Evolutionary conservation across 1,140 invertebrate species (phyloP).

Genomic region (Zaprionus tsacasi): DNA sequence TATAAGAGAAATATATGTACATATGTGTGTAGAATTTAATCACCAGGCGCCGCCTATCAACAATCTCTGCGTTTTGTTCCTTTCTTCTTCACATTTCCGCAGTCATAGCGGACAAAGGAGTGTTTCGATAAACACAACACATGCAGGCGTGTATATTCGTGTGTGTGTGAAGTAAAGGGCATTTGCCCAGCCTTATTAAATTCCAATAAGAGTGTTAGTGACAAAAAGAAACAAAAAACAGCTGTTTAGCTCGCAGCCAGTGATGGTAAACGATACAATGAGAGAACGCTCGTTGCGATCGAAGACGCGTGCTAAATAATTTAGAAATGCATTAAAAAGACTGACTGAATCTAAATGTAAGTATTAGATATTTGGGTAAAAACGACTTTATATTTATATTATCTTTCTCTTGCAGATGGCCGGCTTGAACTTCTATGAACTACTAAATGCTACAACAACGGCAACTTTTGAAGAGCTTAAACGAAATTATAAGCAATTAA

Average conservation of each 20-base stretch:
- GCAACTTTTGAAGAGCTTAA: constrained; percentile 77
- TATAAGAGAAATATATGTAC: constrained; percentile 11
- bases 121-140: too few relatives aligned
- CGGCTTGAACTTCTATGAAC: constrained; percentile 67
- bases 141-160: neutral
- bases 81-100: constrained; percentile 18
- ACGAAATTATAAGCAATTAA: constrained; percentile 79
- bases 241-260: constrained; percentile 52
- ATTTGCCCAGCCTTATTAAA: constrained; percentile 40
- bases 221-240: constrained; percentile 53
- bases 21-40: constrained; percentile 35
- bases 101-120: neutral
- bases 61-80: constrained; percentile 6
- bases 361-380: constrained; percentile 36
- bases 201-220: constrained; percentile 18
- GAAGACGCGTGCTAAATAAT: constrained; percentile 1
- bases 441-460: constrained; percentile 57
- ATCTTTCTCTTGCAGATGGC: constrained; percentile 54
- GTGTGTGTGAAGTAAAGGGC: constrained; percentile 6
- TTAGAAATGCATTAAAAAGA: constrained; percentile 15
- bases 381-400: constrained; percentile 30
- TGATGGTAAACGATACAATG: constrained; percentile 42
- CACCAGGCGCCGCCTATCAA: constrained; percentile 43
- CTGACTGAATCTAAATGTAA: constrained; percentile 53
- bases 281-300: neutral